Conservation (phyloP, 2,797 vertebrate genomes). For the Pterois miles region DNA sequence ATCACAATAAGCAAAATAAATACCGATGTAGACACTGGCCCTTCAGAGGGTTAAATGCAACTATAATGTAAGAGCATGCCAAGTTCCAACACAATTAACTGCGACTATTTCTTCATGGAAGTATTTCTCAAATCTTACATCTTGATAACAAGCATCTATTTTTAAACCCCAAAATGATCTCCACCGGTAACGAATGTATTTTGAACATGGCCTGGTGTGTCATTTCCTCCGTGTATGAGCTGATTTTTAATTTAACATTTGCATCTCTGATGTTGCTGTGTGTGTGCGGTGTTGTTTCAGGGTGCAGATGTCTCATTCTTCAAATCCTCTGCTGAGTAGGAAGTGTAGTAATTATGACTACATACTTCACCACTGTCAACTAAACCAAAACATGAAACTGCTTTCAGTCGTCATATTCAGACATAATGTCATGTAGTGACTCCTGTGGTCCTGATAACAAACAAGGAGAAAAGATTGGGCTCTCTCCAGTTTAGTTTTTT, state of each 20-base stretch:
- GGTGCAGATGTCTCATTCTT: slow-evolving; percentile 27
- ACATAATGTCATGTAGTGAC: background rate
- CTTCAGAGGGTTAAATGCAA: background rate
- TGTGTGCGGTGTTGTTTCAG: background rate
- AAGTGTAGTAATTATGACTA: slow-evolving; percentile 34
- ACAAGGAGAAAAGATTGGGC: background rate
- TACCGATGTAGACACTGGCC: too few species aligned
- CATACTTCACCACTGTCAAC: slow-evolving; percentile 17
- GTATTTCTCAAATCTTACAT: too few species aligned
- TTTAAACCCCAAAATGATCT: background rate
- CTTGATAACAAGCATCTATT: background rate
- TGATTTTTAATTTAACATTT: slow-evolving; percentile 21
- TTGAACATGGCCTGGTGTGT: background rate
- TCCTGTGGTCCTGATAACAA: background rate
- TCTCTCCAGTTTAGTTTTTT: background rate
- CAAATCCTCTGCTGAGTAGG: slow-evolving; percentile 16
- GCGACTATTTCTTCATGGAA: too few species aligned
- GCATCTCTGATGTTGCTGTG: slow-evolving; percentile 7
- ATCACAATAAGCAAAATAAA: too few species aligned
- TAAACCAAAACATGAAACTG: slow-evolving; percentile 6
- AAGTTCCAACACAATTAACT: background rate
- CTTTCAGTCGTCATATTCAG: slow-evolving; percentile 21
- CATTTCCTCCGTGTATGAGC: background rate
- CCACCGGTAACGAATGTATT: background rate
- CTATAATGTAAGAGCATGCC: background rate